Conservation (phyloP, 1,140 invertebrate genomes). For the Lordiphosa clarofinis region DNA sequence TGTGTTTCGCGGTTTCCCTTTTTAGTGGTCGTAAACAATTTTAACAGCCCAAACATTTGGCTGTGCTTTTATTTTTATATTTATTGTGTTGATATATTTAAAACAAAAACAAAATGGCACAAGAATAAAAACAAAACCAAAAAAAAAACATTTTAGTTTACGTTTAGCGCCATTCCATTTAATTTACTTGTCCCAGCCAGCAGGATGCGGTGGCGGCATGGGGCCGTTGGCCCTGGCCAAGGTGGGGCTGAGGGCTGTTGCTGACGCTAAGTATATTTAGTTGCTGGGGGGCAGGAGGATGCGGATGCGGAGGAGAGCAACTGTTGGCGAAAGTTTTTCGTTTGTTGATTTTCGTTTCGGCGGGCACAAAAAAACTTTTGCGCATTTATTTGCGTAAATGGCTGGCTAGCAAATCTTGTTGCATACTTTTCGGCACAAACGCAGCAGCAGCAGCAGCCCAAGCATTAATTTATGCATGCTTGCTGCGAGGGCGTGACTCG, state of each 20-base stretch:
- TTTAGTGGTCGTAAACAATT: conserved; percentile 72
- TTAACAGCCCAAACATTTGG: conserved; percentile 72
- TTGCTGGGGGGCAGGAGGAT: background rate
- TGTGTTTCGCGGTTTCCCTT: conserved; percentile 61
- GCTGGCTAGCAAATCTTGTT: conserved; percentile 42
- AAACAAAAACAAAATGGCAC: conserved; percentile 43
- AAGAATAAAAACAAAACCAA: conserved; percentile 40
- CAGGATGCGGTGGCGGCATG: background rate
- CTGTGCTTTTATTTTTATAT: conserved; percentile 60
- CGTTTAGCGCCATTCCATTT: conserved; percentile 54
- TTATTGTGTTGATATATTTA: conserved; percentile 59
- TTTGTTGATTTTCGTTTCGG: conserved; percentile 11
- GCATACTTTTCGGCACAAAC: conserved; percentile 25
- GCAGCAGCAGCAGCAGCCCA: too few species aligned
- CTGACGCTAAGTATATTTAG: conserved; percentile 70
- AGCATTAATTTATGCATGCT: conserved; percentile 46
- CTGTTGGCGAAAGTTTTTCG: conserved; percentile 19
- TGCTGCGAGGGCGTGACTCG: conserved; percentile 5
- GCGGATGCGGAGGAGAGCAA: conserved; percentile 11
- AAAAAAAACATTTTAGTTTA: conserved; percentile 50
- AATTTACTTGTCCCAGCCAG: conserved; percentile 33
- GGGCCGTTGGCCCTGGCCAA: conserved; percentile 1
- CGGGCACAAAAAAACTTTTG: conserved; percentile 20
- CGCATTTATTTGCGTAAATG: conserved; percentile 51
- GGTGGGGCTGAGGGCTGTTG: conserved; percentile 43